Evolutionary conservation across 2,888 invertebrate species (phyloP).

Genomic region (Ormyrus nitidulus): DNA sequence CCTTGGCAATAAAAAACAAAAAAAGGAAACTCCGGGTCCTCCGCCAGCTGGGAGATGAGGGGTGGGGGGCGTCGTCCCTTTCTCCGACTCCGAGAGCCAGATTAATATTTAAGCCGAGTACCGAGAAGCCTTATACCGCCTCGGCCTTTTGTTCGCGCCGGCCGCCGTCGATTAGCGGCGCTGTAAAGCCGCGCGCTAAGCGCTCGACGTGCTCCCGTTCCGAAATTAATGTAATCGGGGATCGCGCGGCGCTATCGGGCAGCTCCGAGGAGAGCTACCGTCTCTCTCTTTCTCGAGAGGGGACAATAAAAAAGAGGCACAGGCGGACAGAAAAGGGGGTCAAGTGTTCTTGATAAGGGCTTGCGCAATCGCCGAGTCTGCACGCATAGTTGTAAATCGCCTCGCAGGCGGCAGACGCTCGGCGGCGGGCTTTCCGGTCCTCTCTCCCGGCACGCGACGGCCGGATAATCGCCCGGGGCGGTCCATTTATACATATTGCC

Average conservation of each 20-base stretch:
- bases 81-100: slow-evolving; percentile 22
- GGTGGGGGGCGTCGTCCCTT: not conserved
- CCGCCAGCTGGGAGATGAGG: no score
- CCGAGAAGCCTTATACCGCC: slow-evolving; percentile 39
- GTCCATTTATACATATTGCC: no score
- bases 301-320: not conserved
- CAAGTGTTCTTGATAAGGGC: slow-evolving; percentile 23
- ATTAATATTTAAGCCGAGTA: slow-evolving; percentile 44
- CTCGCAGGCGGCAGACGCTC: no score
- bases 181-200: not conserved
- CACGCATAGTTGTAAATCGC: not conserved
- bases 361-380: no score
- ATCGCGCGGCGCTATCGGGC: not conserved
- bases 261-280: no score
- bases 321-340: slow-evolving; percentile 24
- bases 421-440: no score
- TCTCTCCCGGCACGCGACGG: no score
- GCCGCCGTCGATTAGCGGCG: not conserved
- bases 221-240: slow-evolving; percentile 3
- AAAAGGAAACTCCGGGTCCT: not conserved
- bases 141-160: slow-evolving; percentile 19
- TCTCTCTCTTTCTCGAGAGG: not conserved
- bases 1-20: not conserved
- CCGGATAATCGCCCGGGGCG: no score
- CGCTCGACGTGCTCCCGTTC: not conserved